Evolutionary conservation across 2,888 invertebrate species (phyloP).

Genomic region (Agrotis clavis): DNA sequence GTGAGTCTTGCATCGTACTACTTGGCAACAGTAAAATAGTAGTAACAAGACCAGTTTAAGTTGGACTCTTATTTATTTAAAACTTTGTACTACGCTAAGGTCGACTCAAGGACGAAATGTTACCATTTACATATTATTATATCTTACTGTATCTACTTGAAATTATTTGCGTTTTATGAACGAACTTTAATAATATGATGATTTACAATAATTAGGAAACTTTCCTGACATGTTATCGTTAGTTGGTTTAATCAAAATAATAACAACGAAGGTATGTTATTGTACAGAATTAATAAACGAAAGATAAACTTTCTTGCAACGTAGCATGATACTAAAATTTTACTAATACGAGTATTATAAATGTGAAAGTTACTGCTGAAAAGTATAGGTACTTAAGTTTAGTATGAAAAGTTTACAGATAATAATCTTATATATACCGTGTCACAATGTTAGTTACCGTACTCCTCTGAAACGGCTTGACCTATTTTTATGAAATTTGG

Average conservation of each 20-base stretch:
- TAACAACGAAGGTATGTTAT: conserved; percentile 26
- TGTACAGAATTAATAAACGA: conserved; percentile 27
- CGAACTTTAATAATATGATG: conserved; percentile 20
- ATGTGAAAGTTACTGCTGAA: no score
- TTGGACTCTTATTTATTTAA: neutral
- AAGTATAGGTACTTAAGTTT: no score
- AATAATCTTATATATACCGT: no score
- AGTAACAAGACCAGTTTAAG: neutral
- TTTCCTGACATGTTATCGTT: neutral
- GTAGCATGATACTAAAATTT: no score
- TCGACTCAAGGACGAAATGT: neutral
- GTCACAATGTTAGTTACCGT: no score
- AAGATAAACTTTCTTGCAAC: no score
- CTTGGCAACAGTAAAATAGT: conserved; percentile 4
- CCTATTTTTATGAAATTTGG: no score
- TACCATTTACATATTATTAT: neutral
- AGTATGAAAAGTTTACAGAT: no score
- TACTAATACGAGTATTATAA: no score
- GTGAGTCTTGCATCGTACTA: conserved; percentile 37
- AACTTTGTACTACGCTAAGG: neutral
- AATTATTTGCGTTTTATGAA: conserved; percentile 29
- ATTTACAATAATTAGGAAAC: conserved; percentile 28
- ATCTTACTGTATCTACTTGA: neutral
- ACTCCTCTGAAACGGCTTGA: no score
- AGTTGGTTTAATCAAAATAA: conserved; percentile 20